Conservation (phyloP, 2,888 invertebrate genomes). For the Mayetiola destructor region DNA sequence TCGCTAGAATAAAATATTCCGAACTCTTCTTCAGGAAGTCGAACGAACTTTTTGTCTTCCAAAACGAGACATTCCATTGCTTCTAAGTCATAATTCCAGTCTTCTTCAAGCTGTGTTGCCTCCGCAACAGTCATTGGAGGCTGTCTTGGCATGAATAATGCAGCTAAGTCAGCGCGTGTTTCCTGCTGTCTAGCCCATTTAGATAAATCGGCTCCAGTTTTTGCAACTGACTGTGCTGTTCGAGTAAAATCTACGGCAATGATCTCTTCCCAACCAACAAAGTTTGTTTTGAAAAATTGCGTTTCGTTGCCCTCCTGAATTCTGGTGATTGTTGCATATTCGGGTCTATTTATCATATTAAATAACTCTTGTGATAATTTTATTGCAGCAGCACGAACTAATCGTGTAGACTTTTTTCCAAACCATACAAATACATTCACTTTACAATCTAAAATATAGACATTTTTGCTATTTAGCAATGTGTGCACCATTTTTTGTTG, state of each 20-base stretch:
- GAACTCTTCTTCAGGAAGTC: conserved; percentile 85
- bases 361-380: conserved; percentile 94
- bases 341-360: conserved; percentile 80
- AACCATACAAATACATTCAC: conserved; percentile 95
- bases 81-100: conserved; percentile 97
- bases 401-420: conserved; percentile 90
- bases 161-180: conserved; percentile 84
- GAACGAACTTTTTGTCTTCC: conserved; percentile 93
- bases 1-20: conserved; percentile 84
- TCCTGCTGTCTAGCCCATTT: conserved; percentile 83
- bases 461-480: conserved; percentile 75
- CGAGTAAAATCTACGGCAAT: conserved; percentile 98
- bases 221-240: conserved; percentile 90
- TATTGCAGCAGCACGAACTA: conserved; percentile 89
- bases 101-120: conserved; percentile 76
- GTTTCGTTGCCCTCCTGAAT: conserved; percentile 85
- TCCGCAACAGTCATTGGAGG: conserved; percentile 72
- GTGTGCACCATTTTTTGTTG: conserved; percentile 61
- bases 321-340: conserved; percentile 74
- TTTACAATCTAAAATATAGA: conserved; percentile 91
- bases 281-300: conserved; percentile 93
- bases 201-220: conserved; percentile 90
- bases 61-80: conserved; percentile 95
- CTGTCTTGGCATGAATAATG: conserved; percentile 89
- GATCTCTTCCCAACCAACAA: conserved; percentile 96